Evolutionary conservation across 2,797 vertebrate genomes (phyloP), one percentile per base, ranked within the genome.

Genomic region (Danio jaintianensis): DNA sequence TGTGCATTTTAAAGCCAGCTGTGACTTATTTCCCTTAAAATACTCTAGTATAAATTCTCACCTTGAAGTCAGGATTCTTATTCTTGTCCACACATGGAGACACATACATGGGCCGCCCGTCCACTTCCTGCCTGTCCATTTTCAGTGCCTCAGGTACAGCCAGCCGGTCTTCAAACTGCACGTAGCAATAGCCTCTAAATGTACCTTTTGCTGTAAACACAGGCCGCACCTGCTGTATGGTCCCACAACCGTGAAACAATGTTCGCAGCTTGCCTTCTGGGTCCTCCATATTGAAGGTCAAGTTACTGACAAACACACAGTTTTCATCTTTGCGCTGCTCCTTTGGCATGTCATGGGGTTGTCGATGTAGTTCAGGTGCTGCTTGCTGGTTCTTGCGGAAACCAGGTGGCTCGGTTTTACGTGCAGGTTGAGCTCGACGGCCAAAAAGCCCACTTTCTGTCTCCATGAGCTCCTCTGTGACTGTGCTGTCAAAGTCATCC

Each of bases 51-150:
- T n/a, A 18, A 22, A n/a, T 6, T 16, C 9, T 52, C 85, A 98
- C 98, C 97, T 99, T 99, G 0, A 98, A 98, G 52, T 98, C 95
- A 0, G 97, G 98, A 73, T 99, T 96, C 88, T 96, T 98, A 92
- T 90, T 96, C 92, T 99, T 99, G 88, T 99, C 97, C 3, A 99
- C 94, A 76, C 97, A 98, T 0, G 97, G 98, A 0, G 98, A 99
- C 9, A 99, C 97, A 78, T 96, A 99, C 96, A 99, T 97, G 0
- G 97, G 98, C 84, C 98, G 94, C 12, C 96, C 96, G 4, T 95
- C 96, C 63, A 99, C 87, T 0, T 90, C 91, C 47, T 82, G 92
- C 11, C 98, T 93, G 86, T 99, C 98, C 86, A 98, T 74, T 83
- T 92, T 91, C 78, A 99, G 91, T 0, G 97, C 98, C 61, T 94